Conservation (phyloP, 2,797 vertebrate species). For the Anabas testudineus region DNA sequence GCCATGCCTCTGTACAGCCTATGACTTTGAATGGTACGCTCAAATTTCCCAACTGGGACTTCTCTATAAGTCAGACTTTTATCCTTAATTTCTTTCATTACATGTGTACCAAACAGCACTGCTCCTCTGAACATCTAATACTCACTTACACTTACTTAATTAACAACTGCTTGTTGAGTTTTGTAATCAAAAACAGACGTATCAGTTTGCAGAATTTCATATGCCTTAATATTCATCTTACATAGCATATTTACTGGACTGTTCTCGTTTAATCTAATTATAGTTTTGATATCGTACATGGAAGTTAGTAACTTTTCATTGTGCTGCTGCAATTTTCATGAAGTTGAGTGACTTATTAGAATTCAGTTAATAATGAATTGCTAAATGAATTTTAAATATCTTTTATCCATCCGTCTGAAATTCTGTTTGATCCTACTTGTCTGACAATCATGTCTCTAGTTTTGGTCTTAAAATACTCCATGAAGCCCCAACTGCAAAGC, state of each 20-base stretch:
- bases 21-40: constrained; percentile 95
- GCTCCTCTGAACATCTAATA: constrained; percentile 40
- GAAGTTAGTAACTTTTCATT: constrained; percentile 65
- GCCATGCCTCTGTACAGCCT: constrained; percentile 90
- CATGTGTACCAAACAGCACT: constrained; percentile 48
- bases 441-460: constrained; percentile 77
- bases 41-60: constrained; percentile 28
- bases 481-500: constrained; percentile 41
- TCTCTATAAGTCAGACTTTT: constrained; percentile 35
- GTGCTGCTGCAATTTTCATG: constrained; percentile 73
- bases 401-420: constrained; percentile 76
- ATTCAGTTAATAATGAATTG: constrained; percentile 84
- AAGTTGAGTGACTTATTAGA: constrained; percentile 82
- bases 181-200: constrained; percentile 44
- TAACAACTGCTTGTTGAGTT: constrained; percentile 37
- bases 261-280: constrained; percentile 67
- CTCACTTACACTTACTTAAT: constrained; percentile 46
- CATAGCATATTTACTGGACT: constrained; percentile 45
- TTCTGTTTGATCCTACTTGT: constrained; percentile 81
- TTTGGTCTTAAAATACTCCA: constrained; percentile 71
- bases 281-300: constrained; percentile 67
- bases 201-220: constrained; percentile 54
- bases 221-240: constrained; percentile 45
- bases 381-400: constrained; percentile 82
- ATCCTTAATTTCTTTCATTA: constrained; percentile 41